A percentile compares a stretch with the other conserved stretches of the same genome.
phyloP scores from a whole-genome alignment of 2,113 vertebrate species.

The Ctenomys sociabilis region DNA sequence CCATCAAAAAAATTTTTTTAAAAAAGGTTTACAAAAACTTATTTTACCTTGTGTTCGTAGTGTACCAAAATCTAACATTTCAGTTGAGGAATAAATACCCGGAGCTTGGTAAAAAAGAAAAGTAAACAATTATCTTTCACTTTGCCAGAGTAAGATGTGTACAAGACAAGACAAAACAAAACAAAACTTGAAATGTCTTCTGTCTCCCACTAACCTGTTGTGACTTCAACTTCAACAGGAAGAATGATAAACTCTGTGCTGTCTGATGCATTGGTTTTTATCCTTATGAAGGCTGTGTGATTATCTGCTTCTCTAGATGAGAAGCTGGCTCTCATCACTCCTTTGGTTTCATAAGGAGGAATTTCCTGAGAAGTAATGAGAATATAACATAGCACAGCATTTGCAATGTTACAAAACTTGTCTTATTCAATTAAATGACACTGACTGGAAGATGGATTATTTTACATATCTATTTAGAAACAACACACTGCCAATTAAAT shows the following conservation, averaged over 20 bases:
- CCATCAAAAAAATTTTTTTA: background rate
- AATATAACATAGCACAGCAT: conserved; percentile 43
- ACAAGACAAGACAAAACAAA: conserved; percentile 20
- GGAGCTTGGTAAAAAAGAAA: conserved; percentile 83
- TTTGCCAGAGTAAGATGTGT: background rate
- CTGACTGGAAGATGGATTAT: background rate
- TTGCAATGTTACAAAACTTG: background rate
- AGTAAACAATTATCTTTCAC: conserved; percentile 53
- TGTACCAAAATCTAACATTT: conserved; percentile 99
- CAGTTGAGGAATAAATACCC: conserved; percentile 93
- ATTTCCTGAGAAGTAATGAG: conserved; percentile 91
- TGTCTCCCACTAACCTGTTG: conserved; percentile 90
- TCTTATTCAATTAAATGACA: conserved; percentile 28
- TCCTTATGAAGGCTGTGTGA: conserved; percentile 98
- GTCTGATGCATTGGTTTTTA: conserved; percentile 97
- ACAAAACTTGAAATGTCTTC: background rate
- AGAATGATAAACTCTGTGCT: conserved; percentile 97
- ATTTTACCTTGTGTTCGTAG: conserved; percentile 96
- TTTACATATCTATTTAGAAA: conserved; percentile 13
- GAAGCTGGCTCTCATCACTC: conserved; percentile 99
- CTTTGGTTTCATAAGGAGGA: conserved; percentile 98
- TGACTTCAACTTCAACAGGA: conserved; percentile 98
- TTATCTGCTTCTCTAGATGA: conserved; percentile 98
- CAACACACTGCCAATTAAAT: background rate
- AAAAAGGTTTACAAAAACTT: background rate